These are phyloP conservation scores for Drosophila sordidula DNA, from an alignment of 2,888 invertebrate species.

Conservation along the genomic window DNA sequence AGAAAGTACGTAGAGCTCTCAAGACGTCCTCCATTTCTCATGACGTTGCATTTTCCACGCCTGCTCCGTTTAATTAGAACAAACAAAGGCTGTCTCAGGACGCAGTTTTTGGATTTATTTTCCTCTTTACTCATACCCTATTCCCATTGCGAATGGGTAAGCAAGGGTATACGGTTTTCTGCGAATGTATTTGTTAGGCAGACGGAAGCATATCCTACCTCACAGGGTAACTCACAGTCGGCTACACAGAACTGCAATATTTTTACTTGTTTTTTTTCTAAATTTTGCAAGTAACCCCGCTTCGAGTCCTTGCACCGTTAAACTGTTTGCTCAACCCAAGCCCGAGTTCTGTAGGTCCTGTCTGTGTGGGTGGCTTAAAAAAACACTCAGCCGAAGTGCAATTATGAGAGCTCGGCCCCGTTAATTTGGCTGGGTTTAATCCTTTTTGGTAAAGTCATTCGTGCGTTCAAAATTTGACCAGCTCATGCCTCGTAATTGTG, in stretches of 20 bases:
- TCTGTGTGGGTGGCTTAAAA: conserved; percentile 73
- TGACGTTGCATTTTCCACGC: conserved; percentile 68
- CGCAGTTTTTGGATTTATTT: conserved; percentile 17
- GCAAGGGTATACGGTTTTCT: no score
- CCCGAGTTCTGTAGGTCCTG: conserved; percentile 12
- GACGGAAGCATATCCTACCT: no score
- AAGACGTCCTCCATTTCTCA: conserved; percentile 31
- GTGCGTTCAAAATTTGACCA: conserved; percentile 52
- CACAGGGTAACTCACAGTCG: no score
- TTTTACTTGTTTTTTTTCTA: conserved; percentile 6
- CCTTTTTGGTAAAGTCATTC: conserved; percentile 70
- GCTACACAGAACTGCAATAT: no score
- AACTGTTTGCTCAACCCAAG: conserved; percentile 60
- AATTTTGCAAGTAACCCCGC: conserved; percentile 65
- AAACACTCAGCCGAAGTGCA: conserved; percentile 56
- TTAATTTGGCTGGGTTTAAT: conserved; percentile 66
- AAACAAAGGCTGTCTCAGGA: conserved; percentile 57
- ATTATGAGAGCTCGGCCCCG: conserved; percentile 53
- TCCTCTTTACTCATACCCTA: conserved; percentile 9
- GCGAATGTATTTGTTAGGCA: no score
- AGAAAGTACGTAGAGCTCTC: conserved; percentile 9
- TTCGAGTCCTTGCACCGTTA: conserved; percentile 25
- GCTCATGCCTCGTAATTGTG: conserved; percentile 56
- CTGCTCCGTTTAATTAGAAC: conserved; percentile 70
- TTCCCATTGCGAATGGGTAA: no score